These are phyloP conservation scores for Poecile montanus DNA, from an alignment of 2,797 vertebrate species.

Conservation along the genomic window DNA sequence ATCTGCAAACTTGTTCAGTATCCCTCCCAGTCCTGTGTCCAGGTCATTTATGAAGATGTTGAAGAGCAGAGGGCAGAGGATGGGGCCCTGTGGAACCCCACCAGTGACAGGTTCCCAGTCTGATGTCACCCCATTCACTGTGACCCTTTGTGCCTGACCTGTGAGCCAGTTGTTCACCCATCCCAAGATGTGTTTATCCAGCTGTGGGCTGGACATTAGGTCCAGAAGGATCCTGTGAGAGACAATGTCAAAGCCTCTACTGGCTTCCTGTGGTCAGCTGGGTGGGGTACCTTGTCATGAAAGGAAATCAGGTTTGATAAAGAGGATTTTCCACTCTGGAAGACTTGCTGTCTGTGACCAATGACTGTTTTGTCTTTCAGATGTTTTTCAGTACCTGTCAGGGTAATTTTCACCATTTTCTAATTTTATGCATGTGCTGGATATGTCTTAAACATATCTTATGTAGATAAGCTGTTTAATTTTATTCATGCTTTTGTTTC, in stretches of 20 bases:
- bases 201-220: rapidly evolving
- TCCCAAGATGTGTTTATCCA: not conserved
- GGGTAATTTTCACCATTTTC: not conserved
- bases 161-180: not conserved
- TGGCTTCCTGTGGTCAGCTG: not conserved
- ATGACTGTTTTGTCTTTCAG: not conserved
- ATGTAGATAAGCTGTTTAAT: not conserved
- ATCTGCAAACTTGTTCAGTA: not conserved
- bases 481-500: not conserved
- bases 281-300: not conserved
- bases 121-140: not conserved
- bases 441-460: not conserved
- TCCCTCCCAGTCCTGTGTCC: not conserved
- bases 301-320: not conserved
- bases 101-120: not conserved
- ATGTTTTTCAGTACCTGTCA: not conserved
- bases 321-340: not conserved
- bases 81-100: not conserved
- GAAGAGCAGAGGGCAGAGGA: not conserved
- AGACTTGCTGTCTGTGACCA: not conserved
- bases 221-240: not conserved
- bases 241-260: rapidly evolving
- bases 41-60: too few species aligned
- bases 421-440: not conserved
- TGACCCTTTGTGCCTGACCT: not conserved